Percentiles rank a stretch among this genome's conserved stretches.
phyloP scores from a whole-genome alignment of 2,113 vertebrate genomes.

The Dendrocopos noguchii region DNA sequence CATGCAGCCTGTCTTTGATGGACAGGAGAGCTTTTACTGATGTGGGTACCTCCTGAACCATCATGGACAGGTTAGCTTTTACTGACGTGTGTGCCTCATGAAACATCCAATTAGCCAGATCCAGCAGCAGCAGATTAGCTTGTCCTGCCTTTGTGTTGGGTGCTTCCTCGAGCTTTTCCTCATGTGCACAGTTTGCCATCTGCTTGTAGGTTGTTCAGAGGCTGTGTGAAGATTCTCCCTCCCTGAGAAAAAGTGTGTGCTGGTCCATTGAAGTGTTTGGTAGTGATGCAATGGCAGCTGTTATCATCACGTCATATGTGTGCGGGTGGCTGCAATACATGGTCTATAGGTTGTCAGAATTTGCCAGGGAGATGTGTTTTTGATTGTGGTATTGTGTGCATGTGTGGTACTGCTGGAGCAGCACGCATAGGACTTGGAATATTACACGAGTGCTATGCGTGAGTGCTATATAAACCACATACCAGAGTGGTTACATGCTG shows the following conservation, averaged over 20 bases:
- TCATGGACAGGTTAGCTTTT: background rate
- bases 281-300: constrained; percentile 70
- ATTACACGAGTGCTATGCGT: constrained; percentile 63
- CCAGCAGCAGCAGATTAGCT: constrained; percentile 34
- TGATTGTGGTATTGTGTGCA: constrained; percentile 71
- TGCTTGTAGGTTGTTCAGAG: constrained; percentile 58
- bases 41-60: background rate
- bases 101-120: constrained; percentile 55
- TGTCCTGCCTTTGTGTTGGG: constrained; percentile 33
- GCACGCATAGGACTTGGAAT: constrained; percentile 68
- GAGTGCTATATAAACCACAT: constrained; percentile 67
- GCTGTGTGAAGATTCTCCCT: constrained; percentile 59
- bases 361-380: constrained; percentile 71
- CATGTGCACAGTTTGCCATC: constrained; percentile 56
- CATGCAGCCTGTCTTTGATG: constrained; percentile 20
- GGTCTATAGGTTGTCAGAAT: constrained; percentile 67
- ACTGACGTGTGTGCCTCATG: constrained; percentile 34
- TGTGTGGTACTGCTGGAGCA: constrained; percentile 72
- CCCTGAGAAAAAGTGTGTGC: constrained; percentile 64
- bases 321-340: constrained; percentile 69
- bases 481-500: constrained; percentile 69
- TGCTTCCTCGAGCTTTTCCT: constrained; percentile 56
- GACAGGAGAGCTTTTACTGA: constrained; percentile 21
- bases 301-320: constrained; percentile 71
- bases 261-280: constrained; percentile 61